Percentiles rank a stretch among this genome's conserved stretches.
phyloP scores from a whole-genome alignment of 2,113 vertebrate species.

The Egretta garzetta region DNA sequence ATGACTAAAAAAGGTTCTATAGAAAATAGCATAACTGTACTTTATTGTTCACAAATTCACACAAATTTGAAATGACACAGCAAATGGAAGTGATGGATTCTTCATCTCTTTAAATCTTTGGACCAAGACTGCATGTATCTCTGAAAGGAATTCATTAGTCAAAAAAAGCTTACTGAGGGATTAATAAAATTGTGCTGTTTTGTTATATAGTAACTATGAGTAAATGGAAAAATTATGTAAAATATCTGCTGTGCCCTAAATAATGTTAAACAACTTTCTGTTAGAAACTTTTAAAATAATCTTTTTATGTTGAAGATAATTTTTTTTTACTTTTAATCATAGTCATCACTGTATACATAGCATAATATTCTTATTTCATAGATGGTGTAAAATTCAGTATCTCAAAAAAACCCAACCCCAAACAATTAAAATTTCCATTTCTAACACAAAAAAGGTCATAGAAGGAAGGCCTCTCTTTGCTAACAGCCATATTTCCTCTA shows the following conservation, averaged over 20 bases:
- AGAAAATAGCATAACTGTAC: neutral
- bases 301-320: neutral
- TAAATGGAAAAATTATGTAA: neutral
- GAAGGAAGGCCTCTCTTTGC: neutral
- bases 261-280: neutral
- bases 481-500: constrained; percentile 19
- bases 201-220: neutral
- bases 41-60: neutral
- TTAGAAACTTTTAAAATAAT: neutral
- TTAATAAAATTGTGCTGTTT: neutral
- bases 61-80: neutral
- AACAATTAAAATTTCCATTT: neutral
- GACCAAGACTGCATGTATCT: neutral
- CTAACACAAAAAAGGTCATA: neutral
- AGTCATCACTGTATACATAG: neutral
- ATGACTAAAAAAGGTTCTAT: neutral
- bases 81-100: neutral
- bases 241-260: neutral
- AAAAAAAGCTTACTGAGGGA: neutral
- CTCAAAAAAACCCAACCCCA: neutral
- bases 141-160: neutral
- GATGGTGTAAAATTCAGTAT: neutral
- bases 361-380: neutral
- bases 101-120: neutral
- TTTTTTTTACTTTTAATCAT: neutral